Evolutionary conservation across 1,140 invertebrate species (phyloP).

Genomic region (Listronotus bonariensis): DNA sequence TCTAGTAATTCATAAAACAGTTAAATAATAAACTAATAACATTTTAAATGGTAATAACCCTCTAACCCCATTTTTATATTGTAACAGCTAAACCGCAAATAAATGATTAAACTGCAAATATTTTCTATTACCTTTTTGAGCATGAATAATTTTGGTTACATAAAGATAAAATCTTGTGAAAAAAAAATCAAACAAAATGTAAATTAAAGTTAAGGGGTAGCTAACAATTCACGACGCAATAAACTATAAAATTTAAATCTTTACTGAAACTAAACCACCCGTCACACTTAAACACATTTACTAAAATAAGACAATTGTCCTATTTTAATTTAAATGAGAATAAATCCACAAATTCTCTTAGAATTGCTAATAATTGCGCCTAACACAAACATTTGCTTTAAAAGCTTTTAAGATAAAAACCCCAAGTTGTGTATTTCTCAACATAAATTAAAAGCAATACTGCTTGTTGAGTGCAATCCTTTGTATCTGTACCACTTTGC

Average conservation of each 20-base stretch:
- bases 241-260: slow-evolving; percentile 16
- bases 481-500: not conserved
- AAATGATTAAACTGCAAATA: no score
- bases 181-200: slow-evolving; percentile 2
- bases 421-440: not conserved
- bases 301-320: slow-evolving; percentile 6
- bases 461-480: no score
- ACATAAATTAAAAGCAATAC: not conserved
- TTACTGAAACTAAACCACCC: slow-evolving; percentile 2
- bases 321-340: slow-evolving; percentile 8
- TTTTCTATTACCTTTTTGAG: no score
- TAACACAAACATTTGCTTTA: slow-evolving; percentile 8
- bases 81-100: no score
- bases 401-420: slow-evolving; percentile 8
- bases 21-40: no score
- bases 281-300: slow-evolving; percentile 11
- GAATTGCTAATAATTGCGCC: slow-evolving; percentile 10
- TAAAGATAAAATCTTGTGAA: no score
- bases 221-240: slow-evolving; percentile 10
- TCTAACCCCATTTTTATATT: no score
- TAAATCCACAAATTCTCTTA: slow-evolving; percentile 6
- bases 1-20: no score
- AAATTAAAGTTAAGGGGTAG: not conserved
- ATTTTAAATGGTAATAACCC: no score
- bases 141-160: no score